Percentiles rank a stretch among this genome's conserved stretches.
Evolutionary conservation across 2,888 invertebrate species (phyloP).

Genomic region (Troides aeacus): DNA sequence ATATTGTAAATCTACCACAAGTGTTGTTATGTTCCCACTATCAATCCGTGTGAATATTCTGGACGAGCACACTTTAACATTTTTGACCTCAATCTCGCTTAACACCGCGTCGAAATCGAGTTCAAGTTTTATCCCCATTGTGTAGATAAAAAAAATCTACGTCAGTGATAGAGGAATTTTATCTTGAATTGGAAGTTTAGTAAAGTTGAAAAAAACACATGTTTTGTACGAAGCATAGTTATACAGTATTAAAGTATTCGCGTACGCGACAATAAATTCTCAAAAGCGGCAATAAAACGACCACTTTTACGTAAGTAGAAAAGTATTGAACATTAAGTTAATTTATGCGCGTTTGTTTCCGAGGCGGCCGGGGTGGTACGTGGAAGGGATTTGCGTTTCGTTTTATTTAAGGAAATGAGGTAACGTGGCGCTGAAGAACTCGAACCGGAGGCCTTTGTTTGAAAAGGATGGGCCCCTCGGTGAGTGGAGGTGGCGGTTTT

Average conservation of each 20-base stretch:
- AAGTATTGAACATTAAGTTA: constrained; percentile 77
- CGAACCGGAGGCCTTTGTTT: constrained; percentile 8
- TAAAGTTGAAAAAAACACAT: no score
- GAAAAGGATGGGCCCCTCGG: constrained; percentile 4
- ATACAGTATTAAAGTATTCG: constrained; percentile 34
- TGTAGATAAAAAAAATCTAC: no score
- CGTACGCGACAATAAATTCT: constrained; percentile 70
- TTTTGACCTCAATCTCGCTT: no score
- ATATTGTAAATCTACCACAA: no score
- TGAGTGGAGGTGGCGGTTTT: constrained; percentile 1
- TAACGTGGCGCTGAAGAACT: constrained; percentile 38
- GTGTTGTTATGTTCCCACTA: no score
- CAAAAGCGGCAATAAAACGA: constrained; percentile 68
- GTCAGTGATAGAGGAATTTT: no score
- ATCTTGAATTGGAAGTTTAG: no score
- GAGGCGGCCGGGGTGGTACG: constrained; percentile 55
- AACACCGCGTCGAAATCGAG: no score
- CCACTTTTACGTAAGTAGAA: constrained; percentile 74
- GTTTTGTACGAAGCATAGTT: no score
- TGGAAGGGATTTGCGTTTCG: constrained; percentile 63
- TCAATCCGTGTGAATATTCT: no score
- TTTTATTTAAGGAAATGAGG: constrained; percentile 51
- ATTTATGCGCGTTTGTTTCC: constrained; percentile 76
- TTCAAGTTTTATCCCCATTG: no score
- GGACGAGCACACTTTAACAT: no score